Conservation (phyloP, 2,113 vertebrate species). For the Ictidomys tridecemlineatus region DNA sequence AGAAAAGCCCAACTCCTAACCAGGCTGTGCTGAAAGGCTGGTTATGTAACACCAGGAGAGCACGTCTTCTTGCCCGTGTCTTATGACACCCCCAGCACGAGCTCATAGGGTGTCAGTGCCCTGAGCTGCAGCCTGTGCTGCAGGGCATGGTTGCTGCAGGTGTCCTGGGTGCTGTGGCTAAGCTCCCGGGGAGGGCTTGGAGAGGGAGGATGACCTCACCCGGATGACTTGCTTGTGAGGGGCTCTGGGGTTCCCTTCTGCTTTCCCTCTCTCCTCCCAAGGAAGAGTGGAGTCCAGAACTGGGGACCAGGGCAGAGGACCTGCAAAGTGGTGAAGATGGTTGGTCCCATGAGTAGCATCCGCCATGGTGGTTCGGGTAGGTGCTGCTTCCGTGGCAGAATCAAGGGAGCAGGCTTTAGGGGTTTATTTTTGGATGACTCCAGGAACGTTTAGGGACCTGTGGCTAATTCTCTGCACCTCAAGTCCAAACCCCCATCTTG, state of each 20-base stretch:
- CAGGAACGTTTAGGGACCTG: not conserved
- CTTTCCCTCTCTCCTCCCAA: too few species aligned
- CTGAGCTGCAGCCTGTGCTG: conserved; percentile 4
- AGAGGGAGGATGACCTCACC: not conserved
- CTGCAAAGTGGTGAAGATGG: fast-evolving
- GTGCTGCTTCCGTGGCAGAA: not conserved
- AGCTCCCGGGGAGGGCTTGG: not conserved
- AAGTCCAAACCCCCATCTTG: not conserved
- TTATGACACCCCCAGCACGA: not conserved
- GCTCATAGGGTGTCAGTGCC: not conserved
- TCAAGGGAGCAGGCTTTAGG: not conserved
- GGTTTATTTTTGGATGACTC: not conserved
- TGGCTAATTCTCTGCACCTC: not conserved
- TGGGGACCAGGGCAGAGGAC: not conserved
- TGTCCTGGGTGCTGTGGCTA: not conserved
- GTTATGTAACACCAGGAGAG: conserved; percentile 4
- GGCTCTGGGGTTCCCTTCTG: not conserved
- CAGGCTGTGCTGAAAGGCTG: not conserved
- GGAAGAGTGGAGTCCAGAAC: not conserved
- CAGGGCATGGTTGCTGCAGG: not conserved
- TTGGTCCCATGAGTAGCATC: not conserved
- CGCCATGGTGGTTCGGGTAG: too few species aligned
- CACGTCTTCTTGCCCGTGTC: not conserved
- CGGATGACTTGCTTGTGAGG: not conserved
- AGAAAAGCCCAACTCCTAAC: conserved; percentile 39